Conservation (phyloP, 2,113 vertebrate species). For the Sisor rabdophorus region DNA sequence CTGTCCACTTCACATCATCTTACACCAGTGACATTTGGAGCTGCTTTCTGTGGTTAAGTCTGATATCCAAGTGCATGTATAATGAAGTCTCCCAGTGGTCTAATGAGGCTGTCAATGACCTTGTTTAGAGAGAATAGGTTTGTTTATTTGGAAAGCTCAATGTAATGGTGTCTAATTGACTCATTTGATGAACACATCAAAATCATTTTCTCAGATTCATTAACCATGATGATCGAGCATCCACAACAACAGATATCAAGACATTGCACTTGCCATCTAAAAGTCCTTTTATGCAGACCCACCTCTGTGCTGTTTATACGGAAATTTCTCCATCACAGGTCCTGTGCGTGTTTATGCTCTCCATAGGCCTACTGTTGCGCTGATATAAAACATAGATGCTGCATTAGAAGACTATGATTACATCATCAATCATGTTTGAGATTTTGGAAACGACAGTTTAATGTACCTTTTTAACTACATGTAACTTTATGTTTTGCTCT, state of each 20-base stretch:
- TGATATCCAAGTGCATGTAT: constrained; percentile 51
- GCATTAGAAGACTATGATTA: constrained; percentile 50
- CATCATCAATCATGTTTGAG: constrained; percentile 67
- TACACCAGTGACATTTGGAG: constrained; percentile 34
- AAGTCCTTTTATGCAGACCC: constrained; percentile 26
- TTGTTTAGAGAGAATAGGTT: constrained; percentile 55
- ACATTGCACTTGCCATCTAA: constrained; percentile 34
- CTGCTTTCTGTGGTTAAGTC: constrained; percentile 41
- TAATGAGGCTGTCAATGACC: constrained; percentile 55
- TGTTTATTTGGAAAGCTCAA: constrained; percentile 55
- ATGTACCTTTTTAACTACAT: constrained; percentile 60
- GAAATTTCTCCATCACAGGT: not conserved
- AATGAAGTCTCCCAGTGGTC: constrained; percentile 51
- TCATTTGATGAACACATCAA: constrained; percentile 57
- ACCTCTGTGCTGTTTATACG: constrained; percentile 43
- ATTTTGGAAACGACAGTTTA: constrained; percentile 68
- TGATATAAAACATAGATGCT: constrained; percentile 49
- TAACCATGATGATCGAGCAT: constrained; percentile 54
- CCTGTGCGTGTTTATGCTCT: constrained; percentile 44
- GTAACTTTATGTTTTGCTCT: constrained; percentile 54
- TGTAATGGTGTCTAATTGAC: constrained; percentile 62
- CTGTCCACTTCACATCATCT: constrained; percentile 55
- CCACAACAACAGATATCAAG: constrained; percentile 36
- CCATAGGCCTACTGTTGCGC: constrained; percentile 41
- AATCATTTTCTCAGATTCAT: constrained; percentile 62